Conservation (phyloP, 2,888 invertebrate species). For the Dastarcus helophoroides region DNA sequence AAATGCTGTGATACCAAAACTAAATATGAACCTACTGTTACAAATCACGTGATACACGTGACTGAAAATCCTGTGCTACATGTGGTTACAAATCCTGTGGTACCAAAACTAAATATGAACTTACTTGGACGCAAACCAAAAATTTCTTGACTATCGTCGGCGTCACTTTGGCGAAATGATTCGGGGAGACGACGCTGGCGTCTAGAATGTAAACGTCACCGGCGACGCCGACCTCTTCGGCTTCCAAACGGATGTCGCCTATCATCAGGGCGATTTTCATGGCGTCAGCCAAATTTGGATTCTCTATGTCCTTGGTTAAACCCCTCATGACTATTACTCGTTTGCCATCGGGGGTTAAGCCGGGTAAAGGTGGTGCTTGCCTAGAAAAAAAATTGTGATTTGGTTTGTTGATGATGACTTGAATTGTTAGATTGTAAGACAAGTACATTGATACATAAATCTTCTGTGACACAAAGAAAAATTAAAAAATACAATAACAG, state of each 20-base stretch:
- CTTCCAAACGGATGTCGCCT: constrained; percentile 66
- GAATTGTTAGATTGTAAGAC: too few species aligned
- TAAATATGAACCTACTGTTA: too few species aligned
- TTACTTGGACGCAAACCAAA: constrained; percentile 65
- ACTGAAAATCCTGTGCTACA: too few species aligned
- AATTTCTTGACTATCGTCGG: constrained; percentile 75
- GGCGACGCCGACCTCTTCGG: constrained; percentile 69
- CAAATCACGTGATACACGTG: too few species aligned
- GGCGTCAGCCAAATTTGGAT: constrained; percentile 61
- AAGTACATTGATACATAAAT: too few species aligned
- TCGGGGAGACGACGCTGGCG: constrained; percentile 64
- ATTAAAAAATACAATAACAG: too few species aligned
- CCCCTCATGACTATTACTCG: constrained; percentile 66
- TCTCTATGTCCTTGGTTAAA: constrained; percentile 55
- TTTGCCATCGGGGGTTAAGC: constrained; percentile 68
- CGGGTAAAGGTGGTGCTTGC: constrained; percentile 58
- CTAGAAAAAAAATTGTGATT: constrained; percentile 17
- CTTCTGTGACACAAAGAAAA: too few species aligned
- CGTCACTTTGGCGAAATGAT: constrained; percentile 75
- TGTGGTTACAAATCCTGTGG: neutral
- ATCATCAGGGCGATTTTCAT: constrained; percentile 79
- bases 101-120: constrained; percentile 5
- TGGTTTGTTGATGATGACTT: too few species aligned
- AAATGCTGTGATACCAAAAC: too few species aligned
- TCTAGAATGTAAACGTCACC: constrained; percentile 76